These are phyloP conservation scores for Rotaria macrura DNA, from an alignment of 2,888 invertebrate genomes.

Conservation along the genomic window DNA sequence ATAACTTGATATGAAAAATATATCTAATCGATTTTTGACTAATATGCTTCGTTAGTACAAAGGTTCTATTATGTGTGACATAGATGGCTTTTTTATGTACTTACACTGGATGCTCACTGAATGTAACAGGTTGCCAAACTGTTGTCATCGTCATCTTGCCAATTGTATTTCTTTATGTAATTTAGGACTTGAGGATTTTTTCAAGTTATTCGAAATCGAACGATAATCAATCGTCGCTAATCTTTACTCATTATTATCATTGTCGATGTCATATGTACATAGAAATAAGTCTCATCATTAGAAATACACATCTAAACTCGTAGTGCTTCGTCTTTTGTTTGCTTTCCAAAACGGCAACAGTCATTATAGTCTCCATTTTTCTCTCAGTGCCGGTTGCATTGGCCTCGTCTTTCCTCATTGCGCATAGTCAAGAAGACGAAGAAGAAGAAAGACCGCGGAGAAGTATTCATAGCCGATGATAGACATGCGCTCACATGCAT, in stretches of 20 bases:
- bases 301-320: background rate
- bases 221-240: background rate
- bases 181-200: background rate
- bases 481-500: background rate
- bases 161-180: background rate
- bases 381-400: background rate
- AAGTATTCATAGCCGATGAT: background rate
- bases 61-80: background rate
- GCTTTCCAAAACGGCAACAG: background rate
- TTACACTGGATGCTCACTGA: background rate
- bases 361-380: background rate
- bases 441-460: background rate
- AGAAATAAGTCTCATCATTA: background rate
- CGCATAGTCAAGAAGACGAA: background rate
- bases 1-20: background rate
- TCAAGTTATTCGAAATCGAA: background rate
- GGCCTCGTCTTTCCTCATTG: background rate
- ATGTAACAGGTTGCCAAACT: background rate
- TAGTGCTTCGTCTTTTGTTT: background rate
- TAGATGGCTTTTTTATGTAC: background rate
- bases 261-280: too few species aligned
- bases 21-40: background rate
- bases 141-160: slow-evolving; percentile 15
- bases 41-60: background rate
- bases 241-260: background rate